Conservation (phyloP, 2,888 invertebrate genomes). For the Cheiracanthium punctorium region DNA sequence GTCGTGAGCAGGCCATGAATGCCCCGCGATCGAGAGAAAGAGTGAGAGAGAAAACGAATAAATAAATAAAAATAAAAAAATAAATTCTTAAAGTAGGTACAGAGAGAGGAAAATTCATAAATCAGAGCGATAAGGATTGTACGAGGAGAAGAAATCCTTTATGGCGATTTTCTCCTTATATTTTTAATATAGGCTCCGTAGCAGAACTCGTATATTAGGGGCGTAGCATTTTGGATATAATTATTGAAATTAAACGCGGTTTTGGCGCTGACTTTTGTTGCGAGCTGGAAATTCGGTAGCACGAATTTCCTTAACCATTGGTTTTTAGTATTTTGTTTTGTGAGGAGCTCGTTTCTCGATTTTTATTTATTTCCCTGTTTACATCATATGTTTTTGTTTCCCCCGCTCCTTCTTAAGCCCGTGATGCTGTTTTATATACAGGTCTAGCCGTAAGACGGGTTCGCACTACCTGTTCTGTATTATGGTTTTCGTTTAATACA, state of each 20-base stretch:
- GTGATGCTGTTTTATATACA: not conserved
- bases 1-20: not conserved
- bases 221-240: conserved; percentile 40
- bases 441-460: not conserved
- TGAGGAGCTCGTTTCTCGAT: conserved; percentile 11
- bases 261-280: conserved; percentile 12
- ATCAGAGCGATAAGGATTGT: not conserved
- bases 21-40: too few relatives aligned
- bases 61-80: not conserved
- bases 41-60: conserved; percentile 26
- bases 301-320: conserved; percentile 31
- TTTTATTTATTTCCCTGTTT: conserved; percentile 41
- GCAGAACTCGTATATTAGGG: conserved; percentile 28
- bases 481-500: not conserved
- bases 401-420: not conserved
- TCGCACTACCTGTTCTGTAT: not conserved
- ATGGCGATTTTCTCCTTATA: conserved; percentile 31
- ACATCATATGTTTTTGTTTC: conserved; percentile 18
- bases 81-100: conserved; percentile 32
- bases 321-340: too few relatives aligned
- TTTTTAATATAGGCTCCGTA: conserved; percentile 32
- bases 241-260: conserved; percentile 28
- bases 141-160: not conserved
- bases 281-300: conserved; percentile 49
- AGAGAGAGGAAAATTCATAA: conserved; percentile 3